These are phyloP conservation scores for Morpho helenor DNA, from an alignment of 2,888 invertebrate genomes.

Conservation along the genomic window DNA sequence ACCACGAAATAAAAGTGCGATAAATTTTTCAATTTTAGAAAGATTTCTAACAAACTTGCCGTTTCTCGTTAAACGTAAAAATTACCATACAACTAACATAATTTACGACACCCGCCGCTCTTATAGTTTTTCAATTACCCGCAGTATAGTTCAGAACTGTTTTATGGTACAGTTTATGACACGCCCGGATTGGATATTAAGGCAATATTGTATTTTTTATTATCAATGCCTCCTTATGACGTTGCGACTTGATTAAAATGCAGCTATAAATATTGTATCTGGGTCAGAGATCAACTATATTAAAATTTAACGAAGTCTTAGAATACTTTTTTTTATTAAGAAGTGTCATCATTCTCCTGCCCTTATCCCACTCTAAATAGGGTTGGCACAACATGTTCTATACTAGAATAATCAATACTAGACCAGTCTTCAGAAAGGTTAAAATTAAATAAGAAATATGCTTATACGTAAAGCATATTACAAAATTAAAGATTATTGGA, in stretches of 20 bases:
- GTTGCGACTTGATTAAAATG: slow-evolving; percentile 11
- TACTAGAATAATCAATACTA: too few species aligned
- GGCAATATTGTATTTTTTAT: slow-evolving; percentile 15
- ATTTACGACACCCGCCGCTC: slow-evolving; percentile 20
- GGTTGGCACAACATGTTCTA: too few species aligned
- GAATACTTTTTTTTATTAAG: too few species aligned
- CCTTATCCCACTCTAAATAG: too few species aligned
- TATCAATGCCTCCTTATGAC: slow-evolving; percentile 10
- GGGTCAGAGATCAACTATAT: slow-evolving; percentile 3
- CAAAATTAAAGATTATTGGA: too few species aligned
- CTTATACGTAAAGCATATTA: too few species aligned
- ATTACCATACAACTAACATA: slow-evolving; percentile 15
- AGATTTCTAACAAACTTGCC: slow-evolving; percentile 2
- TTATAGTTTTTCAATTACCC: slow-evolving; percentile 27
- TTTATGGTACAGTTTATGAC: slow-evolving; percentile 23
- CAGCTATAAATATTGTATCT: slow-evolving; percentile 11
- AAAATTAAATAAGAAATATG: too few species aligned
- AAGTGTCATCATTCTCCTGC: too few species aligned
- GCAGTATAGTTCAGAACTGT: slow-evolving; percentile 13
- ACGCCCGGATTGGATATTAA: slow-evolving; percentile 16
- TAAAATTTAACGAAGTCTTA: neutral
- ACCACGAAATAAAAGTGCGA: too few species aligned
- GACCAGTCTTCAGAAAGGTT: too few species aligned
- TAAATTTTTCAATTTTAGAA: neutral
- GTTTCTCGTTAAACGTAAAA: slow-evolving; percentile 5